Conservation (phyloP, 2,113 vertebrate species). For the Psilopsiagon aurifrons region DNA sequence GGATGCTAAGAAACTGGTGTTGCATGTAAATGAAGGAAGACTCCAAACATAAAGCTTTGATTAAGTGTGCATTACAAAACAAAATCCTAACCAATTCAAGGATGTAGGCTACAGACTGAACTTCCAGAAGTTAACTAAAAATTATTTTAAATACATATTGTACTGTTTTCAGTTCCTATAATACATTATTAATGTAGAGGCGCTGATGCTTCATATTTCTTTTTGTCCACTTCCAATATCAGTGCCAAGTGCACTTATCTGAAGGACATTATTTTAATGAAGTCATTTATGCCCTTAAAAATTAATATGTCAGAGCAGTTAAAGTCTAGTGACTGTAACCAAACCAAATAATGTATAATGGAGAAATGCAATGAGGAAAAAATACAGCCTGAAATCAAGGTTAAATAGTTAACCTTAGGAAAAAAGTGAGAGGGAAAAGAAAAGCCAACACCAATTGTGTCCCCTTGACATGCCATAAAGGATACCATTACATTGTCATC, state of each 20-base stretch:
- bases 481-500: not conserved
- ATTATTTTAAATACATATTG: not conserved
- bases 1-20: not conserved
- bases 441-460: not conserved
- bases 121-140: not conserved
- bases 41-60: not conserved
- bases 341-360: slow-evolving; percentile 70
- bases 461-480: slow-evolving; percentile 1
- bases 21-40: not conserved
- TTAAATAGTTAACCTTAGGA: slow-evolving; percentile 58
- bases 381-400: slow-evolving; percentile 51
- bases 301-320: slow-evolving; percentile 68
- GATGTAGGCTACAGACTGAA: not conserved
- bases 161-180: not conserved
- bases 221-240: slow-evolving; percentile 37
- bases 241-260: slow-evolving; percentile 45
- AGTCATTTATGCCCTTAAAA: slow-evolving; percentile 70
- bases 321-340: slow-evolving; percentile 68
- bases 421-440: not conserved
- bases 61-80: not conserved
- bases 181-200: not conserved
- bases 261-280: slow-evolving; percentile 73
- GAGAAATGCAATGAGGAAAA: slow-evolving; percentile 56
- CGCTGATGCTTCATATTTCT: slow-evolving; percentile 8
- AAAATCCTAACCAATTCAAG: not conserved